Evolutionary conservation across 2,888 invertebrate species (phyloP).

Genomic region (Erebia aethiops): DNA sequence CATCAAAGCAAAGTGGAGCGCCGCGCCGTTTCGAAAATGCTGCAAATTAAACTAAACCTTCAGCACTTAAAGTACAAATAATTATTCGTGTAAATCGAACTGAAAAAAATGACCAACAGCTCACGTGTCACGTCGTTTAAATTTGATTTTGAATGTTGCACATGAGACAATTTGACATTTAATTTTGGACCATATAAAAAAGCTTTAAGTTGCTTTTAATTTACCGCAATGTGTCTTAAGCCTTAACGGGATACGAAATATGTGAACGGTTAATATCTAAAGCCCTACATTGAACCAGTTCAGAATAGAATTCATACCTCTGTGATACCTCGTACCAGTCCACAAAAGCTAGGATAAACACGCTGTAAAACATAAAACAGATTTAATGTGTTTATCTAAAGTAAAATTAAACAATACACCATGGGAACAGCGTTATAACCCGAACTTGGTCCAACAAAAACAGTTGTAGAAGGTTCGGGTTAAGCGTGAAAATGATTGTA

Average conservation of each 20-base stretch:
- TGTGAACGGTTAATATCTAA: background rate
- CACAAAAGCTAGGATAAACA: background rate
- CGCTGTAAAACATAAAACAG: conserved; percentile 4
- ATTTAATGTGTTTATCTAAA: conserved; percentile 15
- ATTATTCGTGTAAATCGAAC: too few species aligned
- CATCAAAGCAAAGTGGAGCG: too few species aligned
- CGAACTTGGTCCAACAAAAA: conserved; percentile 61
- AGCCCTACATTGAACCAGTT: background rate
- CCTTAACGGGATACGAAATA: background rate
- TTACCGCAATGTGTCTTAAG: background rate
- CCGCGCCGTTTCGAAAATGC: too few species aligned
- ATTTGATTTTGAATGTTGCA: too few species aligned
- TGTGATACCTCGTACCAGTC: too few species aligned
- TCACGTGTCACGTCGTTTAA: too few species aligned
- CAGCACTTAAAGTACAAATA: too few species aligned
- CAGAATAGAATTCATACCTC: background rate
- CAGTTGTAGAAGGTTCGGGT: conserved; percentile 60
- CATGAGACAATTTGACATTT: too few species aligned
- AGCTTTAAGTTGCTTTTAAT: background rate
- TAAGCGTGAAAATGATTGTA: conserved; percentile 77
- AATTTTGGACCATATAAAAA: too few species aligned
- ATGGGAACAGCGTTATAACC: conserved; percentile 59
- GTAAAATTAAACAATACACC: conserved; percentile 36
- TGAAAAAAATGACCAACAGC: too few species aligned
- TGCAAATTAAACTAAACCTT: too few species aligned